Conservation (phyloP, 92 coral and sea anemone genomes). For the Porites evermanni region DNA sequence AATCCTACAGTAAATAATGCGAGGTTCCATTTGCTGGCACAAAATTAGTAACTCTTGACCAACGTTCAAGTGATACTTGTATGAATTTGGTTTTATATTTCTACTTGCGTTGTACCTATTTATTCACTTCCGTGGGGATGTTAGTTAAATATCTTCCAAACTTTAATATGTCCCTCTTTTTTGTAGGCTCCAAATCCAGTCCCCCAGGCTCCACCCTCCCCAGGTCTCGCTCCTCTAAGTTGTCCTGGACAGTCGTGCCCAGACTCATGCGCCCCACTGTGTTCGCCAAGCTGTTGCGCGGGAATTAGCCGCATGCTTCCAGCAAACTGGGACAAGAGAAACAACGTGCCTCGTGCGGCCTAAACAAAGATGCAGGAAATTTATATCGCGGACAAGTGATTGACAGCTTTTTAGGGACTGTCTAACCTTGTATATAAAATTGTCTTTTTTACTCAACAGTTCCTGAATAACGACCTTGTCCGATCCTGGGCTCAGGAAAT, state of each 20-base stretch:
- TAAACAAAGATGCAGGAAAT: background rate
- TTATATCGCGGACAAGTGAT: background rate
- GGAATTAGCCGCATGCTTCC: slow-evolving; percentile 60
- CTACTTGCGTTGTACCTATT: no score
- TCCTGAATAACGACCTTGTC: background rate
- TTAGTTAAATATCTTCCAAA: background rate
- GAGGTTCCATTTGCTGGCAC: no score
- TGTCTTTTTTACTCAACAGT: background rate
- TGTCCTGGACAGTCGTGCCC: slow-evolving; percentile 82
- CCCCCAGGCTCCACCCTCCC: slow-evolving; percentile 25
- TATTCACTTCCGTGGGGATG: no score
- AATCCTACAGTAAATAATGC: no score
- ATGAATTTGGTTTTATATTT: background rate
- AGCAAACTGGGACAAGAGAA: slow-evolving; percentile 78
- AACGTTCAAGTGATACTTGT: no score
- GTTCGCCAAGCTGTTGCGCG: slow-evolving; percentile 77
- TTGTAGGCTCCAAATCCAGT: slow-evolving; percentile 19
- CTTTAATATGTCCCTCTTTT: background rate
- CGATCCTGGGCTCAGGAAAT: no score
- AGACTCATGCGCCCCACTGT: slow-evolving; percentile 91
- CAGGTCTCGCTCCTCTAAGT: slow-evolving; percentile 59
- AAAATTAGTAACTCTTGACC: no score
- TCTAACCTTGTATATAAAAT: background rate
- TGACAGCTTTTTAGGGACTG: no score
- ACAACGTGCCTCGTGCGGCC: background rate